phyloP scores from a whole-genome alignment of 2,113 vertebrate species.

The Calypte anna region DNA sequence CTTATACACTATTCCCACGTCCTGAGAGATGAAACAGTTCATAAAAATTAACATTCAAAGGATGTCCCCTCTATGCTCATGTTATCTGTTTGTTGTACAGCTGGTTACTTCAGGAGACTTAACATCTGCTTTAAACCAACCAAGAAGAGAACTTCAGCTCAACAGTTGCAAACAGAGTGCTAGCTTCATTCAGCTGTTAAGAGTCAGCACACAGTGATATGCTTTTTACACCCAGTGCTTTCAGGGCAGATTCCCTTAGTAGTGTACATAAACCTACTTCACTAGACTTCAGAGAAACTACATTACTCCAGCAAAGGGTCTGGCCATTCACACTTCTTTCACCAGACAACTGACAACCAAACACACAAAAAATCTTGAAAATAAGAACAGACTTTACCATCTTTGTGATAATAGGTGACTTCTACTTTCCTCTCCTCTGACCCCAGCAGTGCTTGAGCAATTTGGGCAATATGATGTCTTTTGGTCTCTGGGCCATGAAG shows the following conservation, averaged over 20 bases:
- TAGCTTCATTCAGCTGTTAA: neutral
- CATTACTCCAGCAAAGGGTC: neutral
- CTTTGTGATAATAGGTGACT: conserved; percentile 96
- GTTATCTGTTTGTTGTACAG: neutral
- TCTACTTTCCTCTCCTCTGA: conserved; percentile 97
- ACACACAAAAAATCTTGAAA: conserved; percentile 12
- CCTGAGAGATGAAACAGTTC: neutral
- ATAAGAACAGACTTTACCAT: conserved; percentile 84
- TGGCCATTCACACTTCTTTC: neutral
- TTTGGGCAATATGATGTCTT: conserved; percentile 89
- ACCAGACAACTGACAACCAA: neutral
- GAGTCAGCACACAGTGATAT: neutral
- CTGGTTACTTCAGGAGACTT: neutral
- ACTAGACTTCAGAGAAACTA: neutral
- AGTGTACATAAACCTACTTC: neutral
- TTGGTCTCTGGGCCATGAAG: conserved; percentile 94
- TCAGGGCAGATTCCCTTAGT: neutral
- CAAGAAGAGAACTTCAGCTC: neutral
- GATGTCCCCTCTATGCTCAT: neutral
- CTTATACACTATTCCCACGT: neutral
- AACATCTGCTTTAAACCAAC: neutral
- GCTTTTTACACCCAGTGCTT: neutral
- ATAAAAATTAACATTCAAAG: neutral
- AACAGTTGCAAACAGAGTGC: neutral
- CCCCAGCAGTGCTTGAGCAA: conserved; percentile 91